Base-by-base conservation (phyloP, 2,797 vertebrate genomes). In the Cynopterus sphinx region DNA sequence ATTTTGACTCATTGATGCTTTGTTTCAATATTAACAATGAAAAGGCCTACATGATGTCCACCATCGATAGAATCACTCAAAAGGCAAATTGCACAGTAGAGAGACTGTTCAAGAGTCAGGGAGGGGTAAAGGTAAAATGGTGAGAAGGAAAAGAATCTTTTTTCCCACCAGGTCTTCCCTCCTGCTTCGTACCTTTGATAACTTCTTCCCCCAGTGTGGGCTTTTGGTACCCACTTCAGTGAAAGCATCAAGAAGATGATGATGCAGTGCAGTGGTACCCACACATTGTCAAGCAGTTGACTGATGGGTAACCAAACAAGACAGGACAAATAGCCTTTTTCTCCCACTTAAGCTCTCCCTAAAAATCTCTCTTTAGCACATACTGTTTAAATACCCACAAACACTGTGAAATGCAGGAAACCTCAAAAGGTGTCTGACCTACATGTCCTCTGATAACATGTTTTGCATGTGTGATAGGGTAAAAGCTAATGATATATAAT, bases 131-230 rank as follows among this genome's bases (percentile, higher is more conserved):
- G 36, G 11, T 28, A 39, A 43, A 73, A 61, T n/a, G 43, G 28
- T 16, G 49, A 93, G 83, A 53, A 89, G 41, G 31, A 63, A 65
- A 83, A 71, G 24, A 43, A 22, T 36, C 51, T 55, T 39, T 71
- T 39, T 63, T 75, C 17, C 6, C 3, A 1, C 5, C 22, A 28
- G n/a, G 15, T 51, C 39, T 70, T 65, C 21, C 26, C 22, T 79
- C 41, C 4, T 41, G 16, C 22, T 71, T 67, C 17, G 26, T 17
- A 8, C 15, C 33, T 89, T 33, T 65, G 28, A 26, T 46, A 7
- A 12, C 22, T 81, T 73, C 75, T 63, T 73, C 31, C 36, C 41
- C 7, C 5, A 24, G 33, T 17, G 36, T 83, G 28, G 31, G 49
- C 21, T 43, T 90, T 59, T 51, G 28, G 8, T 5, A 46, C 21